Evolutionary conservation across 2,797 vertebrate species (phyloP), one percentile per base, ranked within the genome.

Genomic region (Sebastes vulpes): DNA sequence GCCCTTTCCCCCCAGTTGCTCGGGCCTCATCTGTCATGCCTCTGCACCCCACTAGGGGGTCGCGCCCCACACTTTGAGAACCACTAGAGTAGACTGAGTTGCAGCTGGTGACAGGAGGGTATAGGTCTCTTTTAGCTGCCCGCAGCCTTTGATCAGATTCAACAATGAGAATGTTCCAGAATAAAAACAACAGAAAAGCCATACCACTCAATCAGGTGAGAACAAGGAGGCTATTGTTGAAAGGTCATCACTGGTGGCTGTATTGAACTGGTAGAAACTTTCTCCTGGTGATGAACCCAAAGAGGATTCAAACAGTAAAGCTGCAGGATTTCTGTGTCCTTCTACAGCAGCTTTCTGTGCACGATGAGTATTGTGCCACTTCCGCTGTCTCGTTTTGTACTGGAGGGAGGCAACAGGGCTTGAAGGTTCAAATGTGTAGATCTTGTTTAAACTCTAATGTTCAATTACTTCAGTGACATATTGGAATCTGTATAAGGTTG

Each of bases 121-220:
- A 52, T 4, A 42, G 26, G 21, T 65, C 10, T 66, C 2, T 42
- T 57, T 72, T 46, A 67, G 52, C 18, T 25, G 35, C 48, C 10
- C 9, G 14, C 57, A 70, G 64, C 69, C 29, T 80, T 52, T 84
- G 71, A 80, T 84, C 63, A 48, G 59, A 50, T 31, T 18, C n/a
- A 82, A 90, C 85, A 86, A 77, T 78, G 60, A 85, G 74, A 77
- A 63, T 26, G 21, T 79, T 88, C 75, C 6, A 67, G 81, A 18
- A 73, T 72, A 65, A 53, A 50, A 4, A 4, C 3, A 52, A 57
- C 1, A 65, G 28, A 72, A 58, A 42, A 42, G 54, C 60, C 5
- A 14, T 5, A 21, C 2, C 14, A 21, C n/a, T 74, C 61, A 31
- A 4, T 87, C 53, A 60, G 16, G 61, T 31, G 21, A 42, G 64